Evolutionary conservation across 2,888 invertebrate genomes (phyloP).

Genomic region (Ornithoptera alexandrae): DNA sequence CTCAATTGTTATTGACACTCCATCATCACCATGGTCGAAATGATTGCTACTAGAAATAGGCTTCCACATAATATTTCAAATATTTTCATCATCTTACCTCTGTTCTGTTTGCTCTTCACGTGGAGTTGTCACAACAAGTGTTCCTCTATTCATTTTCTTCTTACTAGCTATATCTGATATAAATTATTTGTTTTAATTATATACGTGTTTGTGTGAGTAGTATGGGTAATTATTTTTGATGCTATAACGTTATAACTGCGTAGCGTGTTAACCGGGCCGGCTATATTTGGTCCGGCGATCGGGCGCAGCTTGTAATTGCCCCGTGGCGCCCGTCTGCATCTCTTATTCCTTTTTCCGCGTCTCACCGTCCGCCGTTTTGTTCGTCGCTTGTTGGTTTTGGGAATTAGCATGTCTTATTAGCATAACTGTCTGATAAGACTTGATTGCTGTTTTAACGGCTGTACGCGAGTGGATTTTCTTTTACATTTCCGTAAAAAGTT

Average conservation of each 20-base stretch:
- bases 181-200: background rate
- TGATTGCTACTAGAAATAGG: no score
- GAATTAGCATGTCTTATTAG: conserved; percentile 80
- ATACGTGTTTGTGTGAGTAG: background rate
- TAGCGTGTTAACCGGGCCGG: conserved; percentile 19
- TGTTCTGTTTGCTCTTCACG: no score
- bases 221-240: background rate
- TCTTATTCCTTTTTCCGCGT: conserved; percentile 65
- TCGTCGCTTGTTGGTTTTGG: conserved; percentile 76
- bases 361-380: conserved; percentile 55
- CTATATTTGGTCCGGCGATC: conserved; percentile 25
- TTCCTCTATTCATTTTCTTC: no score
- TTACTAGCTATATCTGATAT: no score
- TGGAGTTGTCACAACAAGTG: no score
- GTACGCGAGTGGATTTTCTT: conserved; percentile 21
- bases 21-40: no score
- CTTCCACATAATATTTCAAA: no score
- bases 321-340: conserved; percentile 72
- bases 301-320: conserved; percentile 66
- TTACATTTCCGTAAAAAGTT: no score
- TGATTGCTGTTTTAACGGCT: conserved; percentile 73
- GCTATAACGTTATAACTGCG: conserved; percentile 13
- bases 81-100: no score
- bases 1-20: no score
- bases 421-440: conserved; percentile 73